Evolutionary conservation across 1,140 invertebrate genomes (phyloP).

Genomic region (Drosophila nannoptera): DNA sequence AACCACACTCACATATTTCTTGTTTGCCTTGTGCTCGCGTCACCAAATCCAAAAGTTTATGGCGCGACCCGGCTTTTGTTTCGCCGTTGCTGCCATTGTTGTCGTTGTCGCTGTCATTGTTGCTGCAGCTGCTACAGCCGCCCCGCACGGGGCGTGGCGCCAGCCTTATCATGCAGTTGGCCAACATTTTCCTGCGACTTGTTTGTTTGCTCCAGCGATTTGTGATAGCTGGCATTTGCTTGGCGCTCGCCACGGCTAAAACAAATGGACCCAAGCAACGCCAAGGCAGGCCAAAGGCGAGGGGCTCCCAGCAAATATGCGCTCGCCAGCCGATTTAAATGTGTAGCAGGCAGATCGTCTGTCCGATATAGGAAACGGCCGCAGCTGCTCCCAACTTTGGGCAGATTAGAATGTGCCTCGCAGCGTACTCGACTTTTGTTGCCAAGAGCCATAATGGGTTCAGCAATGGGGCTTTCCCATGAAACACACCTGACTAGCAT

Average conservation of each 20-base stretch:
- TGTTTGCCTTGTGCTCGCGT: slow-evolving; percentile 36
- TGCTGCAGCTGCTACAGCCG: slow-evolving; percentile 1
- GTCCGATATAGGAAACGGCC: slow-evolving; percentile 27
- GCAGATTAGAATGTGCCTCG: slow-evolving; percentile 14
- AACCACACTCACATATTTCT: slow-evolving; percentile 41
- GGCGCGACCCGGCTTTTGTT: slow-evolving; percentile 61
- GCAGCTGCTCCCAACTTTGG: slow-evolving; percentile 9
- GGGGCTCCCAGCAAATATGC: slow-evolving; percentile 24
- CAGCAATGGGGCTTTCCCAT: too few relatives aligned
- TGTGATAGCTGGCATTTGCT: slow-evolving; percentile 71
- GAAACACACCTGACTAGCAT: too few relatives aligned
- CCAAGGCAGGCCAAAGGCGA: background rate
- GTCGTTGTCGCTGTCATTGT: slow-evolving; percentile 7
- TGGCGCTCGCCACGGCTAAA: slow-evolving; percentile 41
- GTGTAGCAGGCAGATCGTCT: slow-evolving; percentile 32
- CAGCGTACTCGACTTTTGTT: background rate
- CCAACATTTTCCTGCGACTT: slow-evolving; percentile 70
- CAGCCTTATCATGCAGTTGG: slow-evolving; percentile 58
- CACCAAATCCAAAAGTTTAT: slow-evolving; percentile 65
- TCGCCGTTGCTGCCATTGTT: slow-evolving; percentile 37
- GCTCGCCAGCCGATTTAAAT: slow-evolving; percentile 33
- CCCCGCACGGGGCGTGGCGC: slow-evolving; percentile 45
- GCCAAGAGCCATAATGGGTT: too few relatives aligned
- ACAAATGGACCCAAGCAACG: slow-evolving; percentile 12
- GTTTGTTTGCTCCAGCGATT: slow-evolving; percentile 66